Evolutionary conservation across 2,113 vertebrate genomes (phyloP), one percentile per base, ranked within the genome.

Genomic region (Laterallus jamaicensis): DNA sequence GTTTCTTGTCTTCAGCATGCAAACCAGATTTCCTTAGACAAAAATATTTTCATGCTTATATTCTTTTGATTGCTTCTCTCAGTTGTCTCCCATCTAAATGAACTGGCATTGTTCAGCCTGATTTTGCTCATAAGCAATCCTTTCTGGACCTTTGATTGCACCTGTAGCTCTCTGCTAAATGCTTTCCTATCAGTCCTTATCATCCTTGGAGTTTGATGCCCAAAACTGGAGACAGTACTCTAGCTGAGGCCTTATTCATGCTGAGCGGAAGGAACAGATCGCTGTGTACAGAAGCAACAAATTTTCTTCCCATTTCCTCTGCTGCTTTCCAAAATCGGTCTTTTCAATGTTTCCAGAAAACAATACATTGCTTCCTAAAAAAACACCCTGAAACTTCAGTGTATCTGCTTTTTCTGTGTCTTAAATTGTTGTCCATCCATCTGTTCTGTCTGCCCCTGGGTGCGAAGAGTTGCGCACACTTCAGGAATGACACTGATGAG

Each of bases 331-430:
- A 44, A 84, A 54, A 74, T 14, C 6, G 12, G 14, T 52, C 13
- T 58, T 89, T 82, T 78, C 52, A 50, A 3, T 8, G 7, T 64
- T 90, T 82, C 42, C 35, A 71, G 56, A 82, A 91, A 84, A 59
- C 1, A 0, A 7, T 6, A 28, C 0, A 1, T 62, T 73, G 19
- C n/a, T 62, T 55, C 26, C 54, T 71, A 16, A 42, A 49, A 71
- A 32, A 12, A 8, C 9, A n/a, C 12, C 25, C 35, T 42, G 54
- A 76, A 54, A 11, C n/a, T 75, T 85, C 11, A 16, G 4, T 37
- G 13, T 40, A 44, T n/a, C 31, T 44, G n/a, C 1, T 16, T 17
- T 25, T 68, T 52, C 16, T 4, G 2, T 37, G 70, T 26, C 15
- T n/a, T 39, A 42, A 79, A 60, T 60, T 20, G 4, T 25, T 42